phyloP scores from a whole-genome alignment of 2,797 vertebrate genomes.

The Myotis myotis region DNA sequence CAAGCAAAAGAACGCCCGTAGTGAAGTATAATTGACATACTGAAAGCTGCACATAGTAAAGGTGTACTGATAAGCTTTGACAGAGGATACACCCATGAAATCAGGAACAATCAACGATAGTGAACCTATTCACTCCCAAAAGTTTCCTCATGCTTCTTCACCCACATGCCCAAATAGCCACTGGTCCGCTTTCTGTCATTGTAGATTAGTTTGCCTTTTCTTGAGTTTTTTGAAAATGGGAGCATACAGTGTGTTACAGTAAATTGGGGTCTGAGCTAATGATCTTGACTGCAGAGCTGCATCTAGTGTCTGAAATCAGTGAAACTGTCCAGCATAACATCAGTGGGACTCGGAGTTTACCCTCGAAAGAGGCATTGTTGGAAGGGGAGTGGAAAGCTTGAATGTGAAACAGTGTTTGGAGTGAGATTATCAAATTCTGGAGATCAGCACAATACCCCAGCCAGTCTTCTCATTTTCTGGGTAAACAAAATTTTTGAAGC shows the following conservation, averaged over 20 bases:
- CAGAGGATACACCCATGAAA: neutral
- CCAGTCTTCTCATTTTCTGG: neutral
- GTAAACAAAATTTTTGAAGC: neutral
- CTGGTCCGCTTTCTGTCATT: neutral
- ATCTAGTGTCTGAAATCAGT: neutral
- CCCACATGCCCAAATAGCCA: neutral
- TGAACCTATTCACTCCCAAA: neutral
- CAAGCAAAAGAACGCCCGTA: neutral
- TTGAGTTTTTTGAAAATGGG: neutral
- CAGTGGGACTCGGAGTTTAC: neutral
- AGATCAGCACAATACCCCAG: neutral
- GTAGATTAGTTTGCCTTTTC: slow-evolving; percentile 1
- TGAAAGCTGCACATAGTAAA: neutral
- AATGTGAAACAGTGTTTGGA: neutral
- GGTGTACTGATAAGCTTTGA: neutral
- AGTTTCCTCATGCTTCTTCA: neutral
- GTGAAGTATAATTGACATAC: neutral
- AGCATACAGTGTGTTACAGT: neutral
- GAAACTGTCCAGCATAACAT: neutral
- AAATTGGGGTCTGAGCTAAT: slow-evolving; percentile 10
- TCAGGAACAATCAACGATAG: neutral
- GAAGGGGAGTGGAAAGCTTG: neutral
- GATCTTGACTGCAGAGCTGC: neutral
- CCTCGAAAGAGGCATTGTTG: neutral
- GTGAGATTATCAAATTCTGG: neutral